Conservation (phyloP, 2,113 vertebrate species). For the Arothron firmamentum region DNA sequence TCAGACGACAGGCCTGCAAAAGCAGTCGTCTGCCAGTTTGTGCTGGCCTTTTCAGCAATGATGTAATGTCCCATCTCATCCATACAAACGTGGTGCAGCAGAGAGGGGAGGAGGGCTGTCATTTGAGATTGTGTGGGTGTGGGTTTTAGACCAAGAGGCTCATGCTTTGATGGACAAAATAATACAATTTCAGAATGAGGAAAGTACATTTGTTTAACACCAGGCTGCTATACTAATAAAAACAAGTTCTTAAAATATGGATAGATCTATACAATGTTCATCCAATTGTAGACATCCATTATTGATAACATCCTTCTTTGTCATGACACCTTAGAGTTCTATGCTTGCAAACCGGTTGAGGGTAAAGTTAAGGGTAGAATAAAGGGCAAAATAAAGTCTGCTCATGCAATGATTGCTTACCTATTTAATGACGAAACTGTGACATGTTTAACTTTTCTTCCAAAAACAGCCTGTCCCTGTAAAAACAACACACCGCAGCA, state of each 20-base stretch:
- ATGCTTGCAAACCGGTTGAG: too few relatives aligned
- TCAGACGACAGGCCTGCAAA: conserved; percentile 59
- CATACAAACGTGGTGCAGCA: conserved; percentile 9
- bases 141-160: conserved; percentile 3
- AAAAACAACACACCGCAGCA: neutral
- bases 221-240: neutral
- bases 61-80: conserved; percentile 55
- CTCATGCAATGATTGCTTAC: too few relatives aligned
- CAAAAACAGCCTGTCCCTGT: neutral
- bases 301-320: too few relatives aligned
- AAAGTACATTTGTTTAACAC: neutral
- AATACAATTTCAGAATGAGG: neutral
- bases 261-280: neutral
- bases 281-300: neutral
- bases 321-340: too few relatives aligned
- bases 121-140: conserved; percentile 19
- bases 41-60: conserved; percentile 61
- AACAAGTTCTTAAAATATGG: neutral
- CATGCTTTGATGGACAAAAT: neutral
- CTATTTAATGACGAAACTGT: too few relatives aligned
- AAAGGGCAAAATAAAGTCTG: too few relatives aligned
- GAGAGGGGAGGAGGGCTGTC: neutral
- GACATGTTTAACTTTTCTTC: too few relatives aligned
- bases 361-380: too few relatives aligned
- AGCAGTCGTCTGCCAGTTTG: conserved; percentile 69